Evolutionary conservation across 2,797 vertebrate genomes (phyloP), one percentile per base, ranked within the genome.

Genomic region (Phylloscopus collybita): DNA sequence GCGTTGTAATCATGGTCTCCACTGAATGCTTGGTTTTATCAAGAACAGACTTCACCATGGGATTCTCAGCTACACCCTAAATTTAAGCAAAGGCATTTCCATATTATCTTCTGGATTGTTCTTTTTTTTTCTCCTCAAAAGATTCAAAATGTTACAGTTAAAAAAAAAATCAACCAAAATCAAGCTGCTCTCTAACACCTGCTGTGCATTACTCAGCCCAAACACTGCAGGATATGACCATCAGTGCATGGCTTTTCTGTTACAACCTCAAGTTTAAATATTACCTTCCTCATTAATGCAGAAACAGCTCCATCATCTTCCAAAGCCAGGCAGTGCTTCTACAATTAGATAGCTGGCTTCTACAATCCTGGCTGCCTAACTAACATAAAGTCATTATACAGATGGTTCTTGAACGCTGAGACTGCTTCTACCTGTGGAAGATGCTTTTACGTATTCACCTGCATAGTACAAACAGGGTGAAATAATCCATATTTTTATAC

Each of bases 1-100:
- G 98, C 1, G 99, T 99, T 14, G 99, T 99, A 91, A 99, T 99
- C 99, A 99, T 99, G 30, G 98, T 99, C 97, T 99, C 99, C 27
- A 99, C 98, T 0, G 99, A 99, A 97, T 99, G 98, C 83, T 99
- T 99, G 66, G 99, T 99, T 98, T 98, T 99, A 97, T 99, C 99
- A 89, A 99, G 98, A 89, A 99, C 99, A 1, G 99, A 98, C 90
- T 99, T 99, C 64, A 99, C 99, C 90, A 99, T 96, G 10, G 98
- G 97, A 96, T 99, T 99, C 44, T 99, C 99, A 42, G 99, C 99
- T 44, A 99, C 99, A 61, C 99, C 99, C 99, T 99, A 95, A 44
- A 94, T 93, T 90, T 23, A 93, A 96, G 80, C 32, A 80, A 84
- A 92, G 0, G 71, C 7, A 90, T 78, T 74, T 64, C 40, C 23